Evolutionary conservation across 2,888 invertebrate genomes (phyloP), one percentile per base, ranked within the genome.

Genomic region (Eupithecia centaureata): DNA sequence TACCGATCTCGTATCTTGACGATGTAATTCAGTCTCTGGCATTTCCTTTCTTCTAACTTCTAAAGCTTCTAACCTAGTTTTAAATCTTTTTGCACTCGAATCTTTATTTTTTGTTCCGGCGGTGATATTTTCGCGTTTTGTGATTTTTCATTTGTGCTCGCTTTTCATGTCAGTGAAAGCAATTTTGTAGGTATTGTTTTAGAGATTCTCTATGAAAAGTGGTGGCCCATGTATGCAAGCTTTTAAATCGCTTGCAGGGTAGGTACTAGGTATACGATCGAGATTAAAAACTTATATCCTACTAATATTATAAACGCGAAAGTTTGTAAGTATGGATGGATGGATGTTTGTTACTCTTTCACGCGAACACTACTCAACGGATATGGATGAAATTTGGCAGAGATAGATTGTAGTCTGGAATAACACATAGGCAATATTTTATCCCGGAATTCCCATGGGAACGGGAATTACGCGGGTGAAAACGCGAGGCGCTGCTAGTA

Each of bases 101-200:
- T 70, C 66, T 63, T 67, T 59, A 61, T 65, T 63, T 54, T 66
- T 62, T 59, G 56, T 54, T 57, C 54, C 28, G 30, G 33, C 32
- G 30, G 38, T 18, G 28, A 30, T 35, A 65, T 38, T 64, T 27
- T 35, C 28, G 58, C 35, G 25, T 33, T n/a, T 56, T 62, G 52
- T 58, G 51, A 38, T 52, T 62, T 60, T 62, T 67, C 18, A 67
- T 54, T 63, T 56, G 15, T 18, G 63, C 60, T 60, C 66, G 66
- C 61, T 68, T 68, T 69, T 63, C 56, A 71, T 67, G 63, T 68
- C 69, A 70, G 68, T 61, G 75, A 73, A 74, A 77, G 77, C 75
- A 75, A 80, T 67, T 73, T 65, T 58, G 35, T 64, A 65, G 75
- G 66, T 65, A 75, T 78, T 77, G 75, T 76, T 75, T 79, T 63